Evolutionary conservation across 2,888 invertebrate genomes (phyloP).

Genomic region (Osedax frankpressi): DNA sequence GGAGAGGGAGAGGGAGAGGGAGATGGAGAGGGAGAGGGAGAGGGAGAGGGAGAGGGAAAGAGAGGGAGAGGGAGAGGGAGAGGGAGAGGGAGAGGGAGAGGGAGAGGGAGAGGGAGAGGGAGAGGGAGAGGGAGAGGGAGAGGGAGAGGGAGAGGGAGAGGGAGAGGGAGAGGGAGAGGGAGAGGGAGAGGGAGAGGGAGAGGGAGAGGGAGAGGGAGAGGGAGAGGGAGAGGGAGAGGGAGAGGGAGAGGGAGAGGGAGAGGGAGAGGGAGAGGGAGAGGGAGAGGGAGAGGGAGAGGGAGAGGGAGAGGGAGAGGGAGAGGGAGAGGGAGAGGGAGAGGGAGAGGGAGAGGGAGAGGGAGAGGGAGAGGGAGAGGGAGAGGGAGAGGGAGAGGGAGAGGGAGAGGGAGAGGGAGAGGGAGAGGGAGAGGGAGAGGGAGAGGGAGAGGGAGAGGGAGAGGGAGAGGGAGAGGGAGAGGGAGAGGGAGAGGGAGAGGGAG

Average conservation of each 20-base stretch:
- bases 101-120: too few relatives aligned
- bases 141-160: background rate
- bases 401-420: background rate
- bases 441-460: background rate
- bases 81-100: constrained; percentile 1
- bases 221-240: background rate
- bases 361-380: background rate
- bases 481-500: background rate
- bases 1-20: constrained; percentile 1
- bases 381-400: background rate
- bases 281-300: background rate
- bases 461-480: background rate
- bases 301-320: background rate
- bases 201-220: background rate
- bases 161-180: background rate
- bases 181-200: background rate
- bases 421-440: background rate
- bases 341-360: background rate
- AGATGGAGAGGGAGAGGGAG: too few relatives aligned
- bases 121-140: background rate
- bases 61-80: background rate
- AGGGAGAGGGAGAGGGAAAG: background rate
- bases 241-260: background rate
- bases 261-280: background rate
- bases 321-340: background rate